A percentile compares a stretch with the other conserved stretches of the same genome.
phyloP scores from a whole-genome alignment of 2,797 vertebrate species.

The Pipistrellus pygmaeus region DNA sequence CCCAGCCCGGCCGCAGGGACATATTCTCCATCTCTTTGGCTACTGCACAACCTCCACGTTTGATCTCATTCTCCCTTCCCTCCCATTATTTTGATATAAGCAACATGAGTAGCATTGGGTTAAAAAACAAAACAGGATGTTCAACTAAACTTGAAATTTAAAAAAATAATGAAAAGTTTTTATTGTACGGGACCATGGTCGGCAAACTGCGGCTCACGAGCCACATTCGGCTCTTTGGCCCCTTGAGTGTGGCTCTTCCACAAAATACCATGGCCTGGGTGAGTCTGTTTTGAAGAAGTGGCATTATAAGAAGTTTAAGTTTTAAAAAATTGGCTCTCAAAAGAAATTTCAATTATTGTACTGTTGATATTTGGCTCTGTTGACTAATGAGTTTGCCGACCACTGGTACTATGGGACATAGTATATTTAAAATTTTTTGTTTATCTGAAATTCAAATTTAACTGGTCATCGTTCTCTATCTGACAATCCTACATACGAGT shows the following conservation, averaged over 20 bases:
- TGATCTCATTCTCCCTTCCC: background rate
- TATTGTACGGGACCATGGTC: background rate
- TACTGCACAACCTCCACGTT: background rate
- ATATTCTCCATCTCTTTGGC: background rate
- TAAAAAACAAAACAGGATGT: background rate
- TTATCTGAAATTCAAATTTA: background rate
- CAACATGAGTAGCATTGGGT: background rate
- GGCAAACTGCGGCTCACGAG: too few species aligned
- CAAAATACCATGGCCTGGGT: too few species aligned
- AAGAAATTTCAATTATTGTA: too few species aligned
- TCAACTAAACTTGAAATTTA: constrained; percentile 15
- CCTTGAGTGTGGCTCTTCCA: too few species aligned
- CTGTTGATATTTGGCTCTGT: too few species aligned
- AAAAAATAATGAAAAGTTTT: background rate
- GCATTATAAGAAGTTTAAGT: too few species aligned
- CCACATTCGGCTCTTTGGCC: too few species aligned
- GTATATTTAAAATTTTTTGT: background rate
- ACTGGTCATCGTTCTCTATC: background rate
- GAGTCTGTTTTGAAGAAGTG: too few species aligned
- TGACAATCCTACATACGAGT: fast-evolving
- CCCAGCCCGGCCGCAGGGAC: background rate
- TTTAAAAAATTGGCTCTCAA: too few species aligned
- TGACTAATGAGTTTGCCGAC: too few species aligned
- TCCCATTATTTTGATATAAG: background rate
- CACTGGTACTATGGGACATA: background rate